phyloP scores from a whole-genome alignment of 2,113 vertebrate genomes.

The Megaceryle maxima region DNA sequence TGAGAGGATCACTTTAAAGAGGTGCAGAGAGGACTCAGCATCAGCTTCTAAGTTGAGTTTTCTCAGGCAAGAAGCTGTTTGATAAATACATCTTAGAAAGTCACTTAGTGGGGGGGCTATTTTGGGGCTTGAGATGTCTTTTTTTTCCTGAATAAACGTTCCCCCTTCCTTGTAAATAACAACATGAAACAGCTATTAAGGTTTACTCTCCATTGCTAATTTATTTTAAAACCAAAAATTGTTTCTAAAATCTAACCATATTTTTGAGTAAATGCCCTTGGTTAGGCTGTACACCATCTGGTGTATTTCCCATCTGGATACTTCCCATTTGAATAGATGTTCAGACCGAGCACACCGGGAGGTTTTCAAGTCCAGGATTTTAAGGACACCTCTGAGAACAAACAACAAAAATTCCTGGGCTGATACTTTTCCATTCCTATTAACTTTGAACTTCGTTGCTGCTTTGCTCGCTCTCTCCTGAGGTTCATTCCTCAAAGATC shows the following conservation, averaged over 20 bases:
- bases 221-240: not conserved
- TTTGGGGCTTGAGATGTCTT: not conserved
- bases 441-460: not conserved
- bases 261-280: not conserved
- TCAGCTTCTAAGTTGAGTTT: not conserved
- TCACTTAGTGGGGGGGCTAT: accelerated
- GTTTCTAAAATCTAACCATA: not conserved
- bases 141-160: not conserved
- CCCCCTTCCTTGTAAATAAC: not conserved
- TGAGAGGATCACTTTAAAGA: not conserved
- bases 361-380: not conserved
- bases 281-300: not conserved
- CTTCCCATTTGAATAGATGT: not conserved
- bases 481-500: not conserved
- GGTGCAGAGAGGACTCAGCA: not conserved
- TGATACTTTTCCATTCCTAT: not conserved
- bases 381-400: not conserved
- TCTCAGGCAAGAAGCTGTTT: not conserved
- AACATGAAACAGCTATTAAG: not conserved
- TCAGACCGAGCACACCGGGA: not conserved
- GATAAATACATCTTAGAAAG: not conserved
- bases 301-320: not conserved
- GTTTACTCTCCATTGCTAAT: not conserved
- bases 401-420: not conserved
- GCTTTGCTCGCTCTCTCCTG: not conserved